These are phyloP conservation scores for Seriola quinqueradiata DNA, from an alignment of 2,113 vertebrate genomes.

Conservation along the genomic window DNA sequence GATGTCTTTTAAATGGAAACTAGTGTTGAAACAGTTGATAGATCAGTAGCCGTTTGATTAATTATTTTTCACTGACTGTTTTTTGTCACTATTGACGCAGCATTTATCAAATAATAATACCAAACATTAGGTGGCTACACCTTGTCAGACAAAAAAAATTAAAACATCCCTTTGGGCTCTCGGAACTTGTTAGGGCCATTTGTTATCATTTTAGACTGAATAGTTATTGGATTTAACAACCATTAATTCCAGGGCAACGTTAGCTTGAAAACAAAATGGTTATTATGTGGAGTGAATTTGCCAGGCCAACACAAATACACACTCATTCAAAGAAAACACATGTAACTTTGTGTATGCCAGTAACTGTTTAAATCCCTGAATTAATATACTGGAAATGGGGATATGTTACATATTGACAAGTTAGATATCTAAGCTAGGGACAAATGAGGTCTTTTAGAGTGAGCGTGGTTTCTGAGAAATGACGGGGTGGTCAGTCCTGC, in stretches of 20 bases:
- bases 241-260: background rate
- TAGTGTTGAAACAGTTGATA: background rate
- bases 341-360: background rate
- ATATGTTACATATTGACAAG: background rate
- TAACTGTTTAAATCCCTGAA: background rate
- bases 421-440: background rate
- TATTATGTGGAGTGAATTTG: background rate
- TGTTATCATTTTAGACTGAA: background rate
- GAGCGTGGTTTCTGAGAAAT: conserved; percentile 27
- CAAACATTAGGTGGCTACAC: background rate
- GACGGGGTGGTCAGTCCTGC: background rate
- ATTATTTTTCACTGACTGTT: background rate
- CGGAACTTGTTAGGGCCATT: background rate
- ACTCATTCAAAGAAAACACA: background rate
- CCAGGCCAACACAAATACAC: background rate
- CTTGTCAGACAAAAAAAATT: background rate
- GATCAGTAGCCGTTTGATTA: background rate
- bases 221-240: background rate
- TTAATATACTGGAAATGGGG: background rate
- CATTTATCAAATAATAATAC: background rate
- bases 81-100: background rate
- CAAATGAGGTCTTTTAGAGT: conserved; percentile 1
- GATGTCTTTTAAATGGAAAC: conserved; percentile 9
- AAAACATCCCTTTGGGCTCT: background rate
- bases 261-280: background rate